Evolutionary conservation across 2,113 vertebrate species (phyloP), one percentile per base, ranked within the genome.

Genomic region (Mirza zaza): DNA sequence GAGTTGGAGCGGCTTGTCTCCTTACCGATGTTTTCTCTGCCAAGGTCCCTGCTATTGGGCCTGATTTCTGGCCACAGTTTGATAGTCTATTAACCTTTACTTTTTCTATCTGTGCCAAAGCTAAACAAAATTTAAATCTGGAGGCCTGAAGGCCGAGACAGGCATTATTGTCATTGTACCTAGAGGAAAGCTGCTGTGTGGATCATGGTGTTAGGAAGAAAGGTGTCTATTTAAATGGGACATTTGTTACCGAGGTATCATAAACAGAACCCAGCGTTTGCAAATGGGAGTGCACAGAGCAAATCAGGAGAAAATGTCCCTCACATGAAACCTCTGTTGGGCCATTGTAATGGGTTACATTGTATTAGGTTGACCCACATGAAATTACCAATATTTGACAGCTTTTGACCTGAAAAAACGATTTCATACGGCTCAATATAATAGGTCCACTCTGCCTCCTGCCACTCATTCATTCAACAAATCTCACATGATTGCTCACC

Each of bases 1-100:
- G 36, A 79, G 18, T 5, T 20, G 17, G 18, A 50, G 2, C 0
- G 8, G 8, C 5, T 9, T 50, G 0, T 14, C 32, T 73, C 48
- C 1, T 48, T 10, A 13, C 29, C 68, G 23, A 50, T 12, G 23
- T 75, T 4, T 8, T 48, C 39, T 67, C 52, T 27, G n/a, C 45
- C 20, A 48, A 86, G 15, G 36, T 52, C 42, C 42, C 45, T 61
- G 27, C 12, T 23, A 48, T 82, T 82, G 45, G 15, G 45, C 45
- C 79, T 82, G 39, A 55, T 73, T 25, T 32, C 59, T 82, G 52
- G 8, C 86, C 55, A 67, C 25, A 27, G 48, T 77, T 20, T 73
- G 39, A 76, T 21, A 89, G 59, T 61, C 48, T 71, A 71, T 83
- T 87, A 87, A 83, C 27, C 8, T 77, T 80, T n/a, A 83, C 6